Base-by-base conservation (phyloP, 1,140 invertebrate genomes). In the Hirudo medicinalis region DNA sequence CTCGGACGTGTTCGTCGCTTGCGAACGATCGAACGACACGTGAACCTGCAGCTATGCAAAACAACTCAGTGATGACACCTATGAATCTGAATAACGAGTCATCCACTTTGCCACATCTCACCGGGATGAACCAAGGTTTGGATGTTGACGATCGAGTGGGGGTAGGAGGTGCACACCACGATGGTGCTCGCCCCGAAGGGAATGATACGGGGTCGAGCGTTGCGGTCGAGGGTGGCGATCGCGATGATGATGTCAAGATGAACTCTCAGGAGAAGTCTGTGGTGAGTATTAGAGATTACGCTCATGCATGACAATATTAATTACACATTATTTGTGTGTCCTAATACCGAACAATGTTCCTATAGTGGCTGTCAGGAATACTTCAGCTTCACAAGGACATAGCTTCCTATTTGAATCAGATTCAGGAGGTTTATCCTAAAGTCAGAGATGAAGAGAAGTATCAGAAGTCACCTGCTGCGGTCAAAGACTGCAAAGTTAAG, bases 281-380 rank as follows among this genome's bases (percentile, higher is more conserved):
- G 43, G 43, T 49, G 1, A 63, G 73, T 54, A 54, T 3, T 8
- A 90, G 0, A 93, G 90, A 76, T 91, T 94, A 0, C 1, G 13
- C 0, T 66, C 27, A 29, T 49, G 4, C 0, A 5, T 49, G 43
- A 49, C 11, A 9, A 17, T 49, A 11, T 49, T 49, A 15, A 49
- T 49, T 49, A 15, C 11, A 49, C 9, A 15, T 49, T 15, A 49
- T 49, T 17, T 49, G 3, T 49, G 11, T 29, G 15, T 66, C 15
- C 60, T 66, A 36, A 29, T 15, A 11, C 1, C 60, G 13, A 29
- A 66, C 27, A 29, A 15, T 29, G 27, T 36, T 66, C 17, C 60
- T 36, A 9, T 9, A 66, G 32, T 66, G 60, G 27, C 60, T 66
- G 11, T 36, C 60, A 1, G 60, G 60, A 29, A 66, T 66, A 36